Evolutionary conservation across 2,888 invertebrate species (phyloP), one percentile per base, ranked within the genome.

Genomic region (Amiota minor): DNA sequence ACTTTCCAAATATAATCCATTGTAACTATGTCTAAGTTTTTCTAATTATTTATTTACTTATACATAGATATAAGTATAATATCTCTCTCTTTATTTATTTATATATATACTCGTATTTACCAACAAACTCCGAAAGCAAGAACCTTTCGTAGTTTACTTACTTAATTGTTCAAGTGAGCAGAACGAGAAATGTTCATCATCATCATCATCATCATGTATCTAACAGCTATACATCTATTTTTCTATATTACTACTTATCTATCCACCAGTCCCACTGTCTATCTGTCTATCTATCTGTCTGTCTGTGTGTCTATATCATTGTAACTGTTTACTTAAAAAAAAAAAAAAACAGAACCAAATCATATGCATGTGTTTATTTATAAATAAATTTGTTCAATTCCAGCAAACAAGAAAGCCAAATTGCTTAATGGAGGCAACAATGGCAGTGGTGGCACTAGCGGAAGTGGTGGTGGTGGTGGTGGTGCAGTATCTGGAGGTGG

Each of bases 341-440:
- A 56, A 56, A 16, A 4, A 56, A 8, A 4, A 56, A 12, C 18
- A 8, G 1, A n/a, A 14, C 1, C 12, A 53, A 2, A 9, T 53
- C 4, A 4, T 53, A 53, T 50, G 53, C 6, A 53, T n/a, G 8
- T 53, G n/a, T 35, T 35, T 35, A 53, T n/a, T 81, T 76, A 87
- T 88, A 84, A 86, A 88, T 88, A 89, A 88, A 89, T 89, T 87
- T 86, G 88, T 89, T 89, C 88, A 88, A 89, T 89, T 90, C 83
- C 89, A 90, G 90, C 90, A 88, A 90, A 89, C 88, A 90, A 90
- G 88, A 90, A 90, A 89, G 90, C 90, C 86, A 90, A 90, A 82
- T 88, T 90, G 78, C 88, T 90, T 77, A 90, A 89, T 87, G 88
- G 88, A 35, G 64, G 62, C 55, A 50, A 53, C 49, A 74, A 72